Percentiles rank a stretch among this genome's conserved stretches.
Conservation (phyloP, 1,140 invertebrate genomes). For the Drosophila pruinosa region DNA sequence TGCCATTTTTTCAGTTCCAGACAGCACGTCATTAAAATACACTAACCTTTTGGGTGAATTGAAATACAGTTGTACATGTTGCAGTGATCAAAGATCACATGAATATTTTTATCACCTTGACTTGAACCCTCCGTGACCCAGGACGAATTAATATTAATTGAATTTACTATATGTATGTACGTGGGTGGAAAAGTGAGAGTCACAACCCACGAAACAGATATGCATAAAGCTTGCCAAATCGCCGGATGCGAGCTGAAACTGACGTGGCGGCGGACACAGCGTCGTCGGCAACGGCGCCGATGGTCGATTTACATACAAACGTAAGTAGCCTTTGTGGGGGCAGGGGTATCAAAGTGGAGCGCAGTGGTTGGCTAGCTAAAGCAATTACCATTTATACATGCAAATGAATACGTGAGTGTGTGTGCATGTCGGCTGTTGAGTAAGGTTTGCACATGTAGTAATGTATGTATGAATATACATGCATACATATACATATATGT, state of each 20-base stretch:
- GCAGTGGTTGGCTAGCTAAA: constrained; percentile 9
- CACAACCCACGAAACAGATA: constrained; percentile 2
- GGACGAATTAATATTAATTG: constrained; percentile 23
- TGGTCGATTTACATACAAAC: constrained; percentile 12
- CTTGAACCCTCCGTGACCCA: not conserved
- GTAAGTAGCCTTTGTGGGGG: constrained; percentile 38
- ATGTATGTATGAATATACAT: too few relatives aligned
- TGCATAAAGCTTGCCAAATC: constrained; percentile 17
- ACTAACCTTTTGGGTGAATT: too few relatives aligned
- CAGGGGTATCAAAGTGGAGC: constrained; percentile 18
- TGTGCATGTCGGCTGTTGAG: constrained; percentile 13
- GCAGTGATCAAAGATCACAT: not conserved
- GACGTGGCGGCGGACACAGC: constrained; percentile 4
- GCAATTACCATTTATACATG: constrained; percentile 19
- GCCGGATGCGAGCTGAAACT: constrained; percentile 19
- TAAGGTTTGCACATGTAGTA: constrained; percentile 29
- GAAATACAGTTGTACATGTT: too few relatives aligned
- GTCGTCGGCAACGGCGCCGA: constrained; percentile 1
- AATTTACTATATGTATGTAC: not conserved
- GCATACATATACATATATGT: constrained; percentile 15
- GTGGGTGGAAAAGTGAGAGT: constrained; percentile 48
- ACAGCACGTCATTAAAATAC: not conserved
- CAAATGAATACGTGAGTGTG: not conserved
- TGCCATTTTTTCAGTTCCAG: not conserved
- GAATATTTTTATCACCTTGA: not conserved